Base-by-base conservation (phyloP, 1,140 invertebrate species). In the Chrysopa pallens region DNA sequence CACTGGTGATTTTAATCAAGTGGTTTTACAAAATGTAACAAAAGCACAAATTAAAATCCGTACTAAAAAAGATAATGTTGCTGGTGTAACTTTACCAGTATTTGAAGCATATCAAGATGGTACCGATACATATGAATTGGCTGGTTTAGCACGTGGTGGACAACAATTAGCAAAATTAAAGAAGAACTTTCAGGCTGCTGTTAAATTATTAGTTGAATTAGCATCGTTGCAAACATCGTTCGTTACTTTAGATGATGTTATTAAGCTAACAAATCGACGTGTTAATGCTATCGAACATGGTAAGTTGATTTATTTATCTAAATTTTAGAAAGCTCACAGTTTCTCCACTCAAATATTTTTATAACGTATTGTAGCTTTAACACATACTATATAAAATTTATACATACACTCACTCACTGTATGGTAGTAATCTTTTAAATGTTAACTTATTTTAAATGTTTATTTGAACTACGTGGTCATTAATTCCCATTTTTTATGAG, bases 211-310 rank as follows among this genome's bases (percentile, higher is more conserved):
- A 31, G 90, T 97, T 4, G 88, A 95, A 57, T 63, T 97, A 52
- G 93, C 93, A 8, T 96, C 92, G 8, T 63, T 97, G 38, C 93
- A 97, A 63, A 96, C 92, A 1, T 95, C 90, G 33, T 97, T 97
- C 61, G 86, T 97, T 6, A 95, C 91, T 36, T 62, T 97, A 35
- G 93, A 97, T 66, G 91, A 96, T 65, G 92, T 94, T 23, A 97
- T 97, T 51, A 97, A 97, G 66, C 80, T 92, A 37, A 97, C 93
- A 6, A 97, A 97, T 62, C 75, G 96, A 51, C 80, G 96, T 78
- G 96, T 99, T 11, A 99, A 99, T 66, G 96, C 96, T 54, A 97
- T 99, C 64, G 95, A 99, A 65, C 92, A 99, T 62, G 93, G 88
- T 91, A 61, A 64, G 64, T 43, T 50, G 27, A 39, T 6, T 23